A percentile compares a stretch with the other conserved stretches of the same genome.
These are phyloP conservation scores for Cebus imitator DNA, from an alignment of 2,113 vertebrate genomes.

Conservation along the genomic window DNA sequence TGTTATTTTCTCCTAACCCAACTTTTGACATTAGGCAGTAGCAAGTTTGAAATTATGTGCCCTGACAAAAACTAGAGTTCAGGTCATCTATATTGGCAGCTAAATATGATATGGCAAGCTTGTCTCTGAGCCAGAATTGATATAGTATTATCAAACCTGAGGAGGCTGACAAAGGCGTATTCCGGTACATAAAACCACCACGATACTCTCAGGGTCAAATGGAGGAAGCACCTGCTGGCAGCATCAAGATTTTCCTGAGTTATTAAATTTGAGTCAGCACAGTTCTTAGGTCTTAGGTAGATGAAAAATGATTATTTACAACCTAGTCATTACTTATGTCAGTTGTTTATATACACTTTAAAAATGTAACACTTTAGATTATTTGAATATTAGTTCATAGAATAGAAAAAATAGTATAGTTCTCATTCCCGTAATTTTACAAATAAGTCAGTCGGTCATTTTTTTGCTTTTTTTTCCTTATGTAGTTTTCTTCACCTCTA, in stretches of 20 bases:
- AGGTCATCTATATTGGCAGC: neutral
- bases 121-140: neutral
- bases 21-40: neutral
- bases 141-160: neutral
- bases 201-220: neutral
- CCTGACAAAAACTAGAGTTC: neutral
- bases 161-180: neutral
- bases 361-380: neutral
- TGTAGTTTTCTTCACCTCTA: neutral
- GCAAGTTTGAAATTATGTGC: neutral
- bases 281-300: neutral
- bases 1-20: neutral
- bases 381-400: neutral
- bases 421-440: neutral
- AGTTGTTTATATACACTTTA: constrained; percentile 4
- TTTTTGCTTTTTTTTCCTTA: neutral
- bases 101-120: neutral
- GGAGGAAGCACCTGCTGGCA: neutral
- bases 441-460: neutral
- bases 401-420: neutral
- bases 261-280: neutral
- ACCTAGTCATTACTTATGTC: neutral
- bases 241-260: neutral
- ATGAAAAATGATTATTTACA: neutral
- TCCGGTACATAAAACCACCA: neutral